A percentile compares a stretch with the other conserved stretches of the same genome.
phyloP scores from a whole-genome alignment of 2,113 vertebrate species.

The Ranitomeya variabilis region DNA sequence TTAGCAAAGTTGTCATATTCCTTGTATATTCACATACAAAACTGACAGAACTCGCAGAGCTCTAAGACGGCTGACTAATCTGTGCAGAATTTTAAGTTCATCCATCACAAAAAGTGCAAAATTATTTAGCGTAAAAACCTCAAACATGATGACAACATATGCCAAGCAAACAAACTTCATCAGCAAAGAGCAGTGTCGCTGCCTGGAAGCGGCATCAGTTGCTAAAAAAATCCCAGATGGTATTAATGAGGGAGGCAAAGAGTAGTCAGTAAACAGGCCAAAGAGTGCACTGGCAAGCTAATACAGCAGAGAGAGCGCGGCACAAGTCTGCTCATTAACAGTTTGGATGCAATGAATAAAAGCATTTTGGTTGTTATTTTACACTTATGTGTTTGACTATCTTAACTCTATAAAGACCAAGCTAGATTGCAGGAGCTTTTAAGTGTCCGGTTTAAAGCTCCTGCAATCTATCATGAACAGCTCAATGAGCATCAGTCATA shows the following conservation, averaged over 20 bases:
- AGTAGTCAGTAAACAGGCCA: slow-evolving; percentile 2
- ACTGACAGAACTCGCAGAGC: background rate
- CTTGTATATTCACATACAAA: background rate
- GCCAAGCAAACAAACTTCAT: slow-evolving; percentile 5
- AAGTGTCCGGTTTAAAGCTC: too few species aligned
- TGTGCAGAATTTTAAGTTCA: background rate
- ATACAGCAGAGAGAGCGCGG: background rate
- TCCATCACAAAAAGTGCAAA: slow-evolving; percentile 1
- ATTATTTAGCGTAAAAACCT: slow-evolving; percentile 21
- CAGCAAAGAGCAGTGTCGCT: background rate
- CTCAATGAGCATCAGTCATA: too few species aligned
- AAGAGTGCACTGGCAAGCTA: background rate
- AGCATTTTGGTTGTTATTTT: background rate
- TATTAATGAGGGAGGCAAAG: background rate
- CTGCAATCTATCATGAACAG: too few species aligned
- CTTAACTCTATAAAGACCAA: too few species aligned
- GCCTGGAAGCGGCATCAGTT: background rate
- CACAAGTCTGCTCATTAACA: background rate
- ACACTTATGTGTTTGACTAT: too few species aligned
- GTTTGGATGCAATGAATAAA: background rate
- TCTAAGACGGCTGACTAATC: background rate
- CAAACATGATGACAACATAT: slow-evolving; percentile 1
- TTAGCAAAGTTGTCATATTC: background rate
- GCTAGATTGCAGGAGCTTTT: too few species aligned
- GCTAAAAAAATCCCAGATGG: background rate